phyloP scores from a whole-genome alignment of 2,888 invertebrate genomes.

The Odontomyia ornata region DNA sequence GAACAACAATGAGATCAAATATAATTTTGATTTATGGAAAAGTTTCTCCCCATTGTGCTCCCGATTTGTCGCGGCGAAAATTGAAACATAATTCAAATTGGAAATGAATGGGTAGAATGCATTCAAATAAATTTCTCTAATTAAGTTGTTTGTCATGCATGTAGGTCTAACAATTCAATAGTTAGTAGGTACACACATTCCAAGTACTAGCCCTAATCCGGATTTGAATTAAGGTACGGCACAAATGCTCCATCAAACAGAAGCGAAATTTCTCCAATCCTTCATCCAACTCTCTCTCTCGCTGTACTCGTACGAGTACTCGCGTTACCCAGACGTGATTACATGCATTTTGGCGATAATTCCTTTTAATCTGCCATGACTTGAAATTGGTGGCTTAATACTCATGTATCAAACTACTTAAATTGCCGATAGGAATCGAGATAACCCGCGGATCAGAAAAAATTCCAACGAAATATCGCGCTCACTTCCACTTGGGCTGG shows the following conservation, averaged over 20 bases:
- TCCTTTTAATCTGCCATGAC: conserved; percentile 3
- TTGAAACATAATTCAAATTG: neutral
- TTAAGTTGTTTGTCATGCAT: conserved; percentile 3
- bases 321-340: neutral
- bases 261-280: conserved; percentile 5
- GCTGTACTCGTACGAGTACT: too few relatives aligned
- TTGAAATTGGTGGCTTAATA: neutral
- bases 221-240: neutral
- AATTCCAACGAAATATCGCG: neutral
- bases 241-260: neutral
- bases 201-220: conserved; percentile 8
- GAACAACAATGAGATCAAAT: neutral
- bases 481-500: neutral
- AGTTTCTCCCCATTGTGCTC: neutral
- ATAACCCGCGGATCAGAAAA: neutral
- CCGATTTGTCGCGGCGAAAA: neutral
- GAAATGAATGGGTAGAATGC: neutral
- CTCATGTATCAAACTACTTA: neutral
- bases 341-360: conserved; percentile 10
- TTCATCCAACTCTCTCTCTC: neutral
- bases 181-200: neutral
- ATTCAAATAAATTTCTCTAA: neutral
- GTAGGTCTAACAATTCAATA: neutral
- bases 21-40: neutral
- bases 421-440: conserved; percentile 5